Conservation (phyloP, 2,113 vertebrate species). For the Tupaia tana region DNA sequence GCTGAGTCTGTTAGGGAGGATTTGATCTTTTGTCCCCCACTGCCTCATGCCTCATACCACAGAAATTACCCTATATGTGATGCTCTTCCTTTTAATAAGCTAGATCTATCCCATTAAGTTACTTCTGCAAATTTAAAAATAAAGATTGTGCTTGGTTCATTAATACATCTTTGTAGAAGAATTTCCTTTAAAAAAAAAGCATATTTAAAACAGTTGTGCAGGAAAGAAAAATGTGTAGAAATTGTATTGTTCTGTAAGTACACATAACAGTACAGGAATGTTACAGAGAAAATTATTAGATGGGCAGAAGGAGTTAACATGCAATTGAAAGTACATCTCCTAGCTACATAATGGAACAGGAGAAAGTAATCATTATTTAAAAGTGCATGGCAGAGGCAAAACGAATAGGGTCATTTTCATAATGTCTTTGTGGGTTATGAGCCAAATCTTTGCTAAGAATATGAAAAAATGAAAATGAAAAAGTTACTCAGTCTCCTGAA, state of each 20-base stretch:
- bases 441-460: slow-evolving; percentile 70
- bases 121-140: slow-evolving; percentile 57
- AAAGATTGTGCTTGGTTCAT: slow-evolving; percentile 56
- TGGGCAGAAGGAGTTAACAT: slow-evolving; percentile 69
- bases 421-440: slow-evolving; percentile 78
- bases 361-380: slow-evolving; percentile 74
- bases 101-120: not conserved
- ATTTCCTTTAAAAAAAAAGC: slow-evolving; percentile 55
- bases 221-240: slow-evolving; percentile 28
- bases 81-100: slow-evolving; percentile 62
- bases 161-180: slow-evolving; percentile 55
- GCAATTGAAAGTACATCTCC: slow-evolving; percentile 57
- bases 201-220: slow-evolving; percentile 53
- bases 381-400: slow-evolving; percentile 66
- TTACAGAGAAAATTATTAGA: slow-evolving; percentile 42
- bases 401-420: slow-evolving; percentile 78
- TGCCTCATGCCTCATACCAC: not conserved
- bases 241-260: slow-evolving; percentile 56
- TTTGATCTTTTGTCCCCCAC: slow-evolving; percentile 41
- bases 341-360: slow-evolving; percentile 68
- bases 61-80: not conserved
- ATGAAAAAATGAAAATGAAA: slow-evolving; percentile 60
- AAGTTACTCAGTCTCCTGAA: slow-evolving; percentile 51
- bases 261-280: not conserved
- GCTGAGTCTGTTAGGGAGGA: not conserved